These are phyloP conservation scores for Phyllopteryx taeniolatus DNA, from an alignment of 2,113 vertebrate species.

Conservation along the genomic window DNA sequence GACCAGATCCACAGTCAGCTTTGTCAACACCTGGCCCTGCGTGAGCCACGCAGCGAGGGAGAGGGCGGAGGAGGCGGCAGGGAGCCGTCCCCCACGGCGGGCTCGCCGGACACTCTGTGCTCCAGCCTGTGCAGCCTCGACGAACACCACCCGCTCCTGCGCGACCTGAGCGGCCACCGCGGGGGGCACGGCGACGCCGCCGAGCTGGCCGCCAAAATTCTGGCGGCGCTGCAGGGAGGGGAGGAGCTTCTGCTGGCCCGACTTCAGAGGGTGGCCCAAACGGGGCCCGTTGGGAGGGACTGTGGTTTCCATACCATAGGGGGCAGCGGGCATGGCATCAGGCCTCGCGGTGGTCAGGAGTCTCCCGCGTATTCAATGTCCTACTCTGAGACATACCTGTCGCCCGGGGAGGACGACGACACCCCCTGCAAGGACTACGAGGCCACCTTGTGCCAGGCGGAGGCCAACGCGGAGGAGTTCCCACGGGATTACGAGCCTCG, in stretches of 20 bases:
- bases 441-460: slow-evolving; percentile 58
- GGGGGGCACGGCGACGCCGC: slow-evolving; percentile 72
- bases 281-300: slow-evolving; percentile 72
- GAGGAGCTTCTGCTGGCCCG: slow-evolving; percentile 83
- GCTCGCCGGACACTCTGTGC: slow-evolving; percentile 90
- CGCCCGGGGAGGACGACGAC: slow-evolving; percentile 82
- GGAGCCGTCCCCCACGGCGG: slow-evolving; percentile 85
- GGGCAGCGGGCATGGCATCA: slow-evolving; percentile 73
- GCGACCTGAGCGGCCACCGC: slow-evolving; percentile 65
- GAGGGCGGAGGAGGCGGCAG: slow-evolving; percentile 74
- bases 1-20: slow-evolving; percentile 85
- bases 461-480: slow-evolving; percentile 33
- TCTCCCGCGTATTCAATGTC: slow-evolving; percentile 84
- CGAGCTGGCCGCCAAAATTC: slow-evolving; percentile 87
- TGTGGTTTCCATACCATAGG: slow-evolving; percentile 83
- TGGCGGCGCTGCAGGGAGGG: slow-evolving; percentile 77
- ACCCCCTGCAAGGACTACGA: slow-evolving; percentile 85
- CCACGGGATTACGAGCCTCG: slow-evolving; percentile 61
- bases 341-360: slow-evolving; percentile 70
- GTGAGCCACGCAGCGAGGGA: slow-evolving; percentile 75
- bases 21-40: slow-evolving; percentile 78
- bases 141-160: slow-evolving; percentile 80
- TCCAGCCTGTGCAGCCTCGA: slow-evolving; percentile 96
- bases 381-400: slow-evolving; percentile 87
- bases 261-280: slow-evolving; percentile 77